Evolutionary conservation across 2,797 vertebrate genomes (phyloP), one percentile per base, ranked within the genome.

Genomic region (Cebuella pygmaea): DNA sequence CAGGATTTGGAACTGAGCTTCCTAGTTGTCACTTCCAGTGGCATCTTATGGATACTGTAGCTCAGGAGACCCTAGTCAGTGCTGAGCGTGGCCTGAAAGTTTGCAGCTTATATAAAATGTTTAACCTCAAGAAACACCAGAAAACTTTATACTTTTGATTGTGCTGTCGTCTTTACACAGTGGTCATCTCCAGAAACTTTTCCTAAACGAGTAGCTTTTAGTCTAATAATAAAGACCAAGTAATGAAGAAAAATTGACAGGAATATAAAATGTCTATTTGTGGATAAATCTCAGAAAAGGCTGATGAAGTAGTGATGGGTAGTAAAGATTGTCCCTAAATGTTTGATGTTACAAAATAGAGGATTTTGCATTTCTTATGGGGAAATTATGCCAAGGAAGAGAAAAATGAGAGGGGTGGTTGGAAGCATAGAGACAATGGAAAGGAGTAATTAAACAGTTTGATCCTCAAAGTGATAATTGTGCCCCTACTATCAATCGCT

Each of bases 1-100:
- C 57, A 88, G 20, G 50, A 95, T 94, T 92, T 95, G 72, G 64
- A 90, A 50, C 14, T 70, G 14, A 87, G 30, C n/a, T 96, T 88
- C 85, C 57, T 52, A 88, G 39, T 64, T 92, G 81, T 90, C 72
- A 78, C 22, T 93, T 95, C 41, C 72, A 36, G 55, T 95, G 55
- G 24, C 88, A 90, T 85, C 50, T 87, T n/a, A 74, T 90, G 36
- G 57, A 84, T 57, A 44, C 4, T 84, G 11, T 94, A 33, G 22
- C 26, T 96, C 72, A 89, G 41, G 78, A 72, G 20, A 83, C 50
- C 48, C 81, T 75, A 72, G 36, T 20, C 72, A 59, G 55, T 92
- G 26, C 44, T 93, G 41, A 93, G 86, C 44, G 67, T 92, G 5
- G 33, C 17, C 52, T 93, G 50, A 89, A 93, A 93, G 9, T 93